Evolutionary conservation across 2,113 vertebrate species (phyloP).

Genomic region (Bambusicola thoracicus): DNA sequence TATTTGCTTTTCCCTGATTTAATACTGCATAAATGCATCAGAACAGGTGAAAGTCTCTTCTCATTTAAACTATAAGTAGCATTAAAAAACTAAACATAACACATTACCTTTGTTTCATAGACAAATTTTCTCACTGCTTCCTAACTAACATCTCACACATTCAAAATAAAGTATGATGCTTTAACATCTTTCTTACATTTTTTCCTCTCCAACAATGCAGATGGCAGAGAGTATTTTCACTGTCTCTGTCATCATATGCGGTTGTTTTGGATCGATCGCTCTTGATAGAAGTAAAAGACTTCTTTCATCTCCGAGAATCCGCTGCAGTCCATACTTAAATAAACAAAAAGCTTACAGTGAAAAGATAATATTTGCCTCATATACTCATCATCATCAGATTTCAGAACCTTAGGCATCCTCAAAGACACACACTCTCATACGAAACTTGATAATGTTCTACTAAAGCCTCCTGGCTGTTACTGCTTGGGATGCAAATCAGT

Average conservation of each 20-base stretch:
- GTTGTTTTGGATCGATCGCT: conserved; percentile 94
- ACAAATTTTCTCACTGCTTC: background rate
- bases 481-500: accelerated
- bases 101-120: background rate
- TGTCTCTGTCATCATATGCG: conserved; percentile 97
- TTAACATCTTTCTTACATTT: conserved; percentile 83
- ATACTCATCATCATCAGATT: background rate
- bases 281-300: conserved; percentile 90
- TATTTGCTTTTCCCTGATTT: background rate
- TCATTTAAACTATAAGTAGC: background rate
- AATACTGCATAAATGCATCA: background rate
- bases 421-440: accelerated
- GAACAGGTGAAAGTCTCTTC: background rate
- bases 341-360: background rate
- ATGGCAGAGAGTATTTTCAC: conserved; percentile 96
- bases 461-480: background rate
- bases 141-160: background rate
- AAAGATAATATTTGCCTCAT: background rate
- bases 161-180: background rate
- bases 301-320: conserved; percentile 93
- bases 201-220: conserved; percentile 96
- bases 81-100: background rate
- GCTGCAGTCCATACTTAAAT: conserved; percentile 91
- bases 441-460: background rate
- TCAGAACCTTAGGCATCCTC: background rate